Evolutionary conservation across 2,797 vertebrate genomes (phyloP).

Genomic region (Melanotaenia maccullochi): DNA sequence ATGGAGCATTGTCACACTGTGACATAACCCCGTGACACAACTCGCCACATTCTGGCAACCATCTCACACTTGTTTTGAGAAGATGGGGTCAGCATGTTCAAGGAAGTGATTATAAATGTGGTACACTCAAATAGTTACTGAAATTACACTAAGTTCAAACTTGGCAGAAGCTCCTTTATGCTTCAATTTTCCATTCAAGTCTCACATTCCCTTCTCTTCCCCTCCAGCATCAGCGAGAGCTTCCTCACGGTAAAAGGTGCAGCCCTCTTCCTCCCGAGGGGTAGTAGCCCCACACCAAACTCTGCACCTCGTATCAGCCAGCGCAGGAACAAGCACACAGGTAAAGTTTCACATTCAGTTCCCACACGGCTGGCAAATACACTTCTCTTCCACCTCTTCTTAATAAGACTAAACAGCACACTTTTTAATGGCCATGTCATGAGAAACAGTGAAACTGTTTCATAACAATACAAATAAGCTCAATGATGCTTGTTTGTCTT

Average conservation of each 20-base stretch:
- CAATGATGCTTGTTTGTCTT: background rate
- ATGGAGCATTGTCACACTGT: constrained; percentile 63
- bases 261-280: constrained; percentile 94
- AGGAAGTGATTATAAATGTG: constrained; percentile 15
- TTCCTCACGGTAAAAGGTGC: constrained; percentile 98
- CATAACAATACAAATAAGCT: background rate
- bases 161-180: background rate
- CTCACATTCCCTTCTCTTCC: constrained; percentile 17
- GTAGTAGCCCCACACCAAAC: constrained; percentile 89
- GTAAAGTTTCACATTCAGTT: constrained; percentile 71
- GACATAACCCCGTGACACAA: constrained; percentile 53
- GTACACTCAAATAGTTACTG: background rate
- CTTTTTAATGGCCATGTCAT: background rate
- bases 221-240: constrained; percentile 94
- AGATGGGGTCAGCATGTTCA: constrained; percentile 8
- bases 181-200: constrained; percentile 17
- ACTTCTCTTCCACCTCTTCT: background rate
- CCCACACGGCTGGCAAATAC: constrained; percentile 21
- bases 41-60: constrained; percentile 25
- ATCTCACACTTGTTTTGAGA: constrained; percentile 24
- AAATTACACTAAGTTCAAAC: background rate
- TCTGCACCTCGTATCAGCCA: constrained; percentile 89
- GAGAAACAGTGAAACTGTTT: background rate
- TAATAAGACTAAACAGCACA: constrained; percentile 11
- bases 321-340: constrained; percentile 94